Evolutionary conservation across 2,113 vertebrate genomes (phyloP).

Genomic region (Petrocephalus microphthalmus): DNA sequence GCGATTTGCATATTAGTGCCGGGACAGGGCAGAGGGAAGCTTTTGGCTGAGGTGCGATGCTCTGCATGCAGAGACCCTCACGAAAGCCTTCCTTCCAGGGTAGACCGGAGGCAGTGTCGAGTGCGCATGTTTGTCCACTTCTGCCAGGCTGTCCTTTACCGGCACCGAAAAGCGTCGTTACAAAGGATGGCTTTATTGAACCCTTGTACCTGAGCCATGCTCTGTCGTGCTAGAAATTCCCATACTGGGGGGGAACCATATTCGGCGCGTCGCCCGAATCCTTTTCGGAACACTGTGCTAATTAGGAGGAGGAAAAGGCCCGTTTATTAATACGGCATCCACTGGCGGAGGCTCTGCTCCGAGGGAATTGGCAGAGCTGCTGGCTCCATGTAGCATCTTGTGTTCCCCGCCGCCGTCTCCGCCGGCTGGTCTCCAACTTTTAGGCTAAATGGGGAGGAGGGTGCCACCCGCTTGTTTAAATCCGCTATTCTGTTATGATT

Average conservation of each 20-base stretch:
- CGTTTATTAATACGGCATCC: slow-evolving; percentile 31
- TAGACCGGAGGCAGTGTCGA: not conserved
- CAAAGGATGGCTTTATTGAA: not conserved
- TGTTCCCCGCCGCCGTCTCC: slow-evolving; percentile 39
- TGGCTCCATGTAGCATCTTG: slow-evolving; percentile 17
- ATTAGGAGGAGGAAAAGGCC: slow-evolving; percentile 35
- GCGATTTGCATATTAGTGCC: slow-evolving; percentile 11
- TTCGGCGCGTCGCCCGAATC: slow-evolving; percentile 11
- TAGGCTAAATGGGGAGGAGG: slow-evolving; percentile 45
- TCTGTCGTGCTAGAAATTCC: not conserved
- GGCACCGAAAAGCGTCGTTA: not conserved
- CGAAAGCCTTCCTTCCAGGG: not conserved
- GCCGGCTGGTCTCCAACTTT: slow-evolving; percentile 34
- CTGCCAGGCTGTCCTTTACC: not conserved
- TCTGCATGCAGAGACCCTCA: not conserved
- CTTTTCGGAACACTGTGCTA: slow-evolving; percentile 27
- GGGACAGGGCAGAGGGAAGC: not conserved
- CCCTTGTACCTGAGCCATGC: not conserved
- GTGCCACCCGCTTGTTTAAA: slow-evolving; percentile 16
- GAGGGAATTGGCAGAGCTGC: not conserved
- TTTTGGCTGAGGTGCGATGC: slow-evolving; percentile 9
- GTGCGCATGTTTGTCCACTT: not conserved
- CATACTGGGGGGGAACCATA: not conserved
- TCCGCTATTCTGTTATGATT: slow-evolving; percentile 27
- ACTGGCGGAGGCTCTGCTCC: not conserved